Percentiles rank a stretch among this genome's conserved stretches.
Conservation (phyloP, 2,113 vertebrate genomes). For the Raphicerus campestris region DNA sequence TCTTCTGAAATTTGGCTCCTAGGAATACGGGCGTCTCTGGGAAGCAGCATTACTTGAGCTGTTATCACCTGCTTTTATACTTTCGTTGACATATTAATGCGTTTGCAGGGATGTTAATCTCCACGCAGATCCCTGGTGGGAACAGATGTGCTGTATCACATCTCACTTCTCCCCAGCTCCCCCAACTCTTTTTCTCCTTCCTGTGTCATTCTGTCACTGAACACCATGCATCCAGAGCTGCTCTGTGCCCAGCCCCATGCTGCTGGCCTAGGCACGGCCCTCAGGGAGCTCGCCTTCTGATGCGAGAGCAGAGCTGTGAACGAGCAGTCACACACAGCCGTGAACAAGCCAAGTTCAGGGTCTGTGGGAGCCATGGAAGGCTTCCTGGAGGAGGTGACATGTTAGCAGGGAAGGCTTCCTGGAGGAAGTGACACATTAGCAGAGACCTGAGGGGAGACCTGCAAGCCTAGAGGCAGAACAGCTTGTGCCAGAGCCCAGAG, state of each 20-base stretch:
- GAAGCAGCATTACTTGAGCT: constrained; percentile 79
- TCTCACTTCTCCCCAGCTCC: background rate
- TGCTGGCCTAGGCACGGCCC: background rate
- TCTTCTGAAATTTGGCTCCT: constrained; percentile 78
- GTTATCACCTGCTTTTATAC: constrained; percentile 82
- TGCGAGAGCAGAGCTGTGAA: background rate
- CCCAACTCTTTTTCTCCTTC: background rate
- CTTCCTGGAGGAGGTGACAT: background rate
- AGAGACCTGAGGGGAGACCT: too few relatives aligned
- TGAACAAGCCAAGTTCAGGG: background rate
- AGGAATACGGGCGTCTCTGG: constrained; percentile 76
- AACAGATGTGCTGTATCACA: constrained; percentile 79
- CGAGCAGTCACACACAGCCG: fast-evolving
- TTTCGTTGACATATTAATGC: constrained; percentile 78
- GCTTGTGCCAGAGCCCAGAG: background rate
- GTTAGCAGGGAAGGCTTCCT: background rate
- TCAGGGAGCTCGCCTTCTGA: fast-evolving
- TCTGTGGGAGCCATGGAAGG: background rate
- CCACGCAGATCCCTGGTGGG: constrained; percentile 78
- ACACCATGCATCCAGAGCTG: fast-evolving
- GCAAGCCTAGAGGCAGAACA: background rate
- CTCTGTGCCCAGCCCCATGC: background rate
- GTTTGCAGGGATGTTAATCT: constrained; percentile 76
- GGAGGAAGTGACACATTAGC: background rate
- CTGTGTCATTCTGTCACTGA: background rate